Evolutionary conservation across 2,888 invertebrate species (phyloP).

Genomic region (Megaustenia siamemsis): DNA sequence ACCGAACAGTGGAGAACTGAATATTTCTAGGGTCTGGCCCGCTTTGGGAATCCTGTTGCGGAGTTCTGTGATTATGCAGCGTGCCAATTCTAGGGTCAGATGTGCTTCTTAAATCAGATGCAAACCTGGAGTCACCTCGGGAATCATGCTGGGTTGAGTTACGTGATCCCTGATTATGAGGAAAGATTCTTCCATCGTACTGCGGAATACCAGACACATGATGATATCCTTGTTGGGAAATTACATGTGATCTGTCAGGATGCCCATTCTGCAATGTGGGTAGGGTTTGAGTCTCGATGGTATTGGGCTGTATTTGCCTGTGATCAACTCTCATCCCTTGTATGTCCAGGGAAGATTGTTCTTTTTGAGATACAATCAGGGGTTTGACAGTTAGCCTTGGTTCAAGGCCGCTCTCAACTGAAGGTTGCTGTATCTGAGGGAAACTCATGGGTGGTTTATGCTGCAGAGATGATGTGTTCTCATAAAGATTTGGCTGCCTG

Average conservation of each 20-base stretch:
- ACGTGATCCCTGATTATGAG: neutral
- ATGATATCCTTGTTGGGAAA: slow-evolving; percentile 23
- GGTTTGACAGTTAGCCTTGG: slow-evolving; percentile 68
- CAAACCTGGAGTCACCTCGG: slow-evolving; percentile 30
- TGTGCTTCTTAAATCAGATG: slow-evolving; percentile 15
- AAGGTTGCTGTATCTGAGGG: slow-evolving; percentile 66
- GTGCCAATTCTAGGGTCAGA: slow-evolving; percentile 14
- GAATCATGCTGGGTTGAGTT: slow-evolving; percentile 13
- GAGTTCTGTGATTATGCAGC: neutral
- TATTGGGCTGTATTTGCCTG: slow-evolving; percentile 68
- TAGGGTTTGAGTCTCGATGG: slow-evolving; percentile 51
- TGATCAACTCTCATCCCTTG: slow-evolving; percentile 67
- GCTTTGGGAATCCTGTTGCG: slow-evolving; percentile 22
- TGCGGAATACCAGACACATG: neutral
- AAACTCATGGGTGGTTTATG: slow-evolving; percentile 70
- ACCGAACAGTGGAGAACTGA: slow-evolving; percentile 2
- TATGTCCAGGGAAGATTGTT: slow-evolving; percentile 66
- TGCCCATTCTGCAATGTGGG: neutral
- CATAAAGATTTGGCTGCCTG: slow-evolving; percentile 72
- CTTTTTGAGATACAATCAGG: slow-evolving; percentile 61
- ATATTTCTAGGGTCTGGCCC: slow-evolving; percentile 30
- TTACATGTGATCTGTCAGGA: slow-evolving; percentile 18
- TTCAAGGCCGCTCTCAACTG: slow-evolving; percentile 57
- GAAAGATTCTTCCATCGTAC: slow-evolving; percentile 27
- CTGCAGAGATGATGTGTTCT: slow-evolving; percentile 70